A percentile compares a stretch with the other conserved stretches of the same genome.
phyloP scores from a whole-genome alignment of 1,140 invertebrate genomes.

The Pachyrhynchus sulphureomaculatus region DNA sequence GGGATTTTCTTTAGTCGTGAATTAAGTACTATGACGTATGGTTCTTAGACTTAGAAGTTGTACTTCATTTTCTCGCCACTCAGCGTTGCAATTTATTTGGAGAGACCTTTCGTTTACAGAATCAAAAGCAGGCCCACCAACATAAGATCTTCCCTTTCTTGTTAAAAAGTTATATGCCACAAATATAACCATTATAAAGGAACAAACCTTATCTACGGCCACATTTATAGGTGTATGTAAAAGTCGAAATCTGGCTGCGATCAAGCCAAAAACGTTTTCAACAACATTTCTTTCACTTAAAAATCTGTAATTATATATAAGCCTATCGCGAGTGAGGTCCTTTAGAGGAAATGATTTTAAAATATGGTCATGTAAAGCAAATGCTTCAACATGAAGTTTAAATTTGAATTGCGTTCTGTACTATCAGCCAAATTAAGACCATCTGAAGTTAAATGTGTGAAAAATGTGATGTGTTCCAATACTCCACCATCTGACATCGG shows the following conservation, averaged over 20 bases:
- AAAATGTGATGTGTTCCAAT: neutral
- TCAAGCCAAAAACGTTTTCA: conserved; percentile 57
- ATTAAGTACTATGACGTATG: neutral
- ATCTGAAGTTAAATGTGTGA: neutral
- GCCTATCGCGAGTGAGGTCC: conserved; percentile 35
- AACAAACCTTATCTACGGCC: neutral
- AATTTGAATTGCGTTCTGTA: conserved; percentile 29
- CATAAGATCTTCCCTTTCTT: neutral
- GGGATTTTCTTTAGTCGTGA: neutral
- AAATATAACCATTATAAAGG: neutral
- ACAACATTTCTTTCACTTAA: conserved; percentile 47
- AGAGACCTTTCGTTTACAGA: too few species aligned
- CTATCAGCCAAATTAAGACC: neutral
- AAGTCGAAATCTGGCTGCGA: conserved; percentile 47
- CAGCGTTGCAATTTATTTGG: neutral
- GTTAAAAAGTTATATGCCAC: conserved; percentile 1
- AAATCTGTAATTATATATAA: conserved; percentile 47
- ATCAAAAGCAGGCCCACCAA: neutral
- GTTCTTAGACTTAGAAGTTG: neutral
- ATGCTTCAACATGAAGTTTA: conserved; percentile 51
- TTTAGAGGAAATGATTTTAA: conserved; percentile 51
- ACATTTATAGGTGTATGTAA: neutral
- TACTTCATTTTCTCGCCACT: neutral
- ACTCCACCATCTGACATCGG: conserved; percentile 13
- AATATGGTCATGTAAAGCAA: conserved; percentile 48